Evolutionary conservation across 2,797 vertebrate genomes (phyloP).

Genomic region (Falco novaeseelandiae): DNA sequence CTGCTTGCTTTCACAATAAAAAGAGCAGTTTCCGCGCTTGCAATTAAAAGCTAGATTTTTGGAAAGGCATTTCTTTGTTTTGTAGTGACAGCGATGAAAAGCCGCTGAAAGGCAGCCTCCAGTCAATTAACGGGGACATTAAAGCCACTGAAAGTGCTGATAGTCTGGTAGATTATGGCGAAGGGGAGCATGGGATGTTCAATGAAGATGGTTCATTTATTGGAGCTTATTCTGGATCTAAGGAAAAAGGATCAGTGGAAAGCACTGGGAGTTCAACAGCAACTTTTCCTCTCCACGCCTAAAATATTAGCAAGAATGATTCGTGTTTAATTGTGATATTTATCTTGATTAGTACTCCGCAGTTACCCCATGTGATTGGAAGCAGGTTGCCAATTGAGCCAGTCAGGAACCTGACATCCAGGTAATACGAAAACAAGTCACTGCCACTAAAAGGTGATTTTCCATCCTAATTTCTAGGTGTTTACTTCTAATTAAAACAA

Average conservation of each 20-base stretch:
- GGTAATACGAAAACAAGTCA: constrained; percentile 29
- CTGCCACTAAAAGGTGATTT: constrained; percentile 63
- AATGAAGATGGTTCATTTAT: constrained; percentile 98
- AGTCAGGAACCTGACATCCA: constrained; percentile 23
- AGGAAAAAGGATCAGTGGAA: constrained; percentile 87
- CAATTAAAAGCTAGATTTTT: not conserved
- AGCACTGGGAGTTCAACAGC: constrained; percentile 79
- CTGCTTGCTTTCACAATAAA: not conserved
- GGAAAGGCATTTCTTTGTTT: constrained; percentile 61
- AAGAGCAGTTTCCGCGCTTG: not conserved
- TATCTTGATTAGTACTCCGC: constrained; percentile 39
- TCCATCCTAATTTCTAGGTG: not conserved
- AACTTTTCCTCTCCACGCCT: constrained; percentile 78
- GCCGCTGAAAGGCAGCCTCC: constrained; percentile 92
- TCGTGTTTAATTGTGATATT: constrained; percentile 30
- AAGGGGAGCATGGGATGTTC: constrained; percentile 92
- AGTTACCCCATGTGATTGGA: not conserved
- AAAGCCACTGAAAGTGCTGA: constrained; percentile 92
- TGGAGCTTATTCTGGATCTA: constrained; percentile 90
- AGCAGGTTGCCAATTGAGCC: constrained; percentile 1
- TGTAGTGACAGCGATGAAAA: constrained; percentile 95
- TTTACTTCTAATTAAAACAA: constrained; percentile 34
- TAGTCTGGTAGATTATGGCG: constrained; percentile 93
- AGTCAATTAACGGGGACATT: constrained; percentile 86
- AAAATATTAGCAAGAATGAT: not conserved